A percentile compares a stretch with the other conserved stretches of the same genome.
phyloP scores from a whole-genome alignment of 2,797 vertebrate species.

The Saxicola maurus region DNA sequence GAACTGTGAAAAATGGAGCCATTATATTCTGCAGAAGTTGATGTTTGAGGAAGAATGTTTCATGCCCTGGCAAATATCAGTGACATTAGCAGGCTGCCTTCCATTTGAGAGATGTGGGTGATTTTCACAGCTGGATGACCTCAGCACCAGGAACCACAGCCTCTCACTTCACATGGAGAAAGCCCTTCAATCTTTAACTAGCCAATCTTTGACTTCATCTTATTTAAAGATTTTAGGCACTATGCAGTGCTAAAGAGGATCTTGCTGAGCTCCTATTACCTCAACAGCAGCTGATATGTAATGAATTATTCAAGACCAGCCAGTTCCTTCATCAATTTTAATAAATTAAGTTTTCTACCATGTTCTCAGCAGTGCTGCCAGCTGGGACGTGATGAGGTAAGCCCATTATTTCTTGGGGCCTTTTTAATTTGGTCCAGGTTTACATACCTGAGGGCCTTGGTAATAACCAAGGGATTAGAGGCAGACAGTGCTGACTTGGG shows the following conservation, averaged over 20 bases:
- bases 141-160: neutral
- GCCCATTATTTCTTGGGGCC: neutral
- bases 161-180: neutral
- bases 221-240: slow-evolving; percentile 33
- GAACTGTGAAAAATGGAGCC: neutral
- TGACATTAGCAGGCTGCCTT: neutral
- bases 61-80: neutral
- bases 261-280: slow-evolving; percentile 58
- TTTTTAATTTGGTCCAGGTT: neutral
- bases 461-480: neutral
- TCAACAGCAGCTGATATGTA: slow-evolving; percentile 45
- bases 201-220: neutral
- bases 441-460: neutral
- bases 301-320: slow-evolving; percentile 82
- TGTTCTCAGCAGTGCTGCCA: slow-evolving; percentile 24
- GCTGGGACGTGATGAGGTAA: slow-evolving; percentile 31
- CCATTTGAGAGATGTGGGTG: neutral
- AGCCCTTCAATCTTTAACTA: slow-evolving; percentile 6
- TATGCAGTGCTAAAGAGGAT: neutral
- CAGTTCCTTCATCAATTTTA: slow-evolving; percentile 82
- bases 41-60: neutral
- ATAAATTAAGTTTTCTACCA: slow-evolving; percentile 60
- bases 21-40: neutral
- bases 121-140: neutral
- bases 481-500: neutral